These are phyloP conservation scores for Vultur gryphus DNA, from an alignment of 2,797 vertebrate species.

Conservation along the genomic window DNA sequence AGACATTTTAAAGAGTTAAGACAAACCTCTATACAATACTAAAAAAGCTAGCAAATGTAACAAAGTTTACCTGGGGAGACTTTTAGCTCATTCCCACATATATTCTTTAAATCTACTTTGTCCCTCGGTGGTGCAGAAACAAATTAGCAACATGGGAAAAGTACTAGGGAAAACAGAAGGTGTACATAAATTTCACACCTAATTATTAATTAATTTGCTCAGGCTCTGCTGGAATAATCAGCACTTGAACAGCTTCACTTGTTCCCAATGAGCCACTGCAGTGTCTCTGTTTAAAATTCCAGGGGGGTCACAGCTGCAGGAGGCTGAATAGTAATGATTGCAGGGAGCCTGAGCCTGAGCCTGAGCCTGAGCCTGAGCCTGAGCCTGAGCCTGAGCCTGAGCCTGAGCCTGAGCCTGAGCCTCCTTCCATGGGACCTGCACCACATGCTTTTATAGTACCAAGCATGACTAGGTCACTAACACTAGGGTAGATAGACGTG, in stretches of 20 bases:
- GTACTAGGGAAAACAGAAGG: slow-evolving; percentile 20
- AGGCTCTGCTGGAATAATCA: slow-evolving; percentile 30
- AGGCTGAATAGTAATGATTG: neutral
- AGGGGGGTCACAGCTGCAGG: neutral
- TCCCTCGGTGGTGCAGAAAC: neutral
- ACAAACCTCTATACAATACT: neutral
- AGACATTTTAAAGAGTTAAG: neutral
- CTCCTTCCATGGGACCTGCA: neutral
- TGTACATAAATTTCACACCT: slow-evolving; percentile 41
- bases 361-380: neutral
- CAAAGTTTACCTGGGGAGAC: neutral
- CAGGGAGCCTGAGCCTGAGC: neutral
- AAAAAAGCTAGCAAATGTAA: neutral
- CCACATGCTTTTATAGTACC: neutral
- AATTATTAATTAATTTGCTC: slow-evolving; percentile 57
- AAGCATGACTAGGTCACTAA: neutral
- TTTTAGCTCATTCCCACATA: neutral
- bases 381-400: neutral
- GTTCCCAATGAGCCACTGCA: neutral
- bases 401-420: neutral
- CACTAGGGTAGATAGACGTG: neutral
- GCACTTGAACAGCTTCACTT: slow-evolving; percentile 5
- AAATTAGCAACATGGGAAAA: slow-evolving; percentile 18
- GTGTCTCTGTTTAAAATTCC: slow-evolving; percentile 28
- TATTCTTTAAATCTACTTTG: neutral